A percentile compares a stretch with the other conserved stretches of the same genome.
Conservation (phyloP, 2,797 vertebrate species). For the Gambusia yucatana region DNA sequence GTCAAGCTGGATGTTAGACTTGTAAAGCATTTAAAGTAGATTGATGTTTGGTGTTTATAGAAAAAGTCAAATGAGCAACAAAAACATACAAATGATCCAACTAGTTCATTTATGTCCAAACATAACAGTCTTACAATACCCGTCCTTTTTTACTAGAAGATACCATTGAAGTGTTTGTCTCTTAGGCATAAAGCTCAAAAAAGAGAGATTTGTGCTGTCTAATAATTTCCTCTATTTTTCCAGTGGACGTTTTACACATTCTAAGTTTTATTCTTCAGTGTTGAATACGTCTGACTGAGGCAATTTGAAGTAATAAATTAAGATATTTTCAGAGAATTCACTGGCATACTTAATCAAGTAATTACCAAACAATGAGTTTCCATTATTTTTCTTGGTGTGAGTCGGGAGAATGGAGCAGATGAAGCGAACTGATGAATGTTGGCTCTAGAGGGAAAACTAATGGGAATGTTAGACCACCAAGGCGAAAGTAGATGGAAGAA, state of each 20-base stretch:
- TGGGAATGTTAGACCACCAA: conserved; percentile 5
- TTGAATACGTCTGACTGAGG: background rate
- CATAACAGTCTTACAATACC: background rate
- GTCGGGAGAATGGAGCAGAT: conserved; percentile 17
- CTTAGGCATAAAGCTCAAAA: background rate
- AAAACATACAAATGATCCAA: no score
- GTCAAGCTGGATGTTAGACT: background rate
- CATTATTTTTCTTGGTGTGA: conserved; percentile 2
- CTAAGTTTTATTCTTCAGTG: background rate
- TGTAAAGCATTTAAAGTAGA: background rate
- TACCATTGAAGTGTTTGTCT: background rate
- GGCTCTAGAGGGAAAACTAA: conserved; percentile 8
- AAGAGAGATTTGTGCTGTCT: background rate
- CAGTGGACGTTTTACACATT: background rate
- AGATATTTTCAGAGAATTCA: background rate
- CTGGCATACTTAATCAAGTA: background rate
- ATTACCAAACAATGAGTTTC: conserved; percentile 17
- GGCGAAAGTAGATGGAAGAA: conserved; percentile 9
- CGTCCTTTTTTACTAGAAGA: background rate
- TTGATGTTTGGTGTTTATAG: background rate
- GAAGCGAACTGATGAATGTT: conserved; percentile 17
- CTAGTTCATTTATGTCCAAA: no score
- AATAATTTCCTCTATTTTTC: background rate
- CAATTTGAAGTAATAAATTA: conserved; percentile 1
- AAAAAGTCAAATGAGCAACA: no score